Evolutionary conservation across 1,140 invertebrate genomes (phyloP), one percentile per base, ranked within the genome.

Genomic region (Muscidifurax raptorellus): DNA sequence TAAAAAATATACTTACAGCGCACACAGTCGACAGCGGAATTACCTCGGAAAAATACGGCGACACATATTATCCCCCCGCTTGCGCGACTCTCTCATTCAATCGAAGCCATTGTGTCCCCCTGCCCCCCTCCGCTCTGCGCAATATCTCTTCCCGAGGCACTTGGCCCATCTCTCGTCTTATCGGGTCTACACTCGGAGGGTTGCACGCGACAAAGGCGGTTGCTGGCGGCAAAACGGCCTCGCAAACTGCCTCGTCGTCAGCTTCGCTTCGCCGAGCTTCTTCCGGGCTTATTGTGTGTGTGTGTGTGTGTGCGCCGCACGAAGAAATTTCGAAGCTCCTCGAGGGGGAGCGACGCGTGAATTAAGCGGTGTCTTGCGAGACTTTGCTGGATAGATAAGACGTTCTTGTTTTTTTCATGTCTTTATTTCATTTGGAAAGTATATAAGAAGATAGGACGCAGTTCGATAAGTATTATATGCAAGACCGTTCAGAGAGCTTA

Each of bases 141-240:
- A 59, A 59, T 69, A 30, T 69, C 25, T 69, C 30, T 72, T 30
- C 66, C 36, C 66, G 67, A 69, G 72, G 32, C 79, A 52, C 66
- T 52, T 67, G 66, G 25, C 69, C 72, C 52, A 74, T 82, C 47
- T 27, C 69, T 71, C 52, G 59, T 82, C 47, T 27, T 22, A n/a
- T 40, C 36, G 30, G 72, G 28, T n/a, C 30, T 91, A 87, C 88
- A 87, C 71, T 87, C 75, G 80, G 86, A 83, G 80, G 85, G 86
- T 59, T 59, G 84, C 47, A 75, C 76, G 47, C 74, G 87, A 47
- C 47, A 82, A 71, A 78, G 76, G 85, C 82, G 69, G 80, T 32
- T 36, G 84, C 80, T 66, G 83, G 75, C 52, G 67, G 87, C 69
- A 75, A 84, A 72, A 40, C 64, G 66, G 59, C 25, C 44, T 75